Evolutionary conservation across 1,140 invertebrate species (phyloP).

Genomic region (Ceratoteleas bidentatus): DNA sequence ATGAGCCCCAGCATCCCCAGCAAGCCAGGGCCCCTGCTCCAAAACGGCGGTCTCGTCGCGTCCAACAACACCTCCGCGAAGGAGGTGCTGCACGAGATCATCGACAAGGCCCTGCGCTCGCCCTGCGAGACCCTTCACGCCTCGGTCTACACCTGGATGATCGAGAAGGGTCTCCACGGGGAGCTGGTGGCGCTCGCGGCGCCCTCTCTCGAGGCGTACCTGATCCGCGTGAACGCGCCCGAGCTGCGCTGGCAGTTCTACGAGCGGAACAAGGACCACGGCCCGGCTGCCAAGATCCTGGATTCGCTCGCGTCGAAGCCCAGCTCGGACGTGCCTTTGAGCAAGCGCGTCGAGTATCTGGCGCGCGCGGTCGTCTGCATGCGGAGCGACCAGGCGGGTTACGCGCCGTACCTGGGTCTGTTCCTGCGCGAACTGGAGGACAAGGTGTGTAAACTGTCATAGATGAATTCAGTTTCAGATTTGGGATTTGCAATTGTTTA

Average conservation of each 20-base stretch:
- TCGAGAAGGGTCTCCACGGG: slow-evolving; percentile 88
- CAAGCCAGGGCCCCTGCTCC: slow-evolving; percentile 72
- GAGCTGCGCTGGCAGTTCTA: slow-evolving; percentile 98
- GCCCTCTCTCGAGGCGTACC: slow-evolving; percentile 90
- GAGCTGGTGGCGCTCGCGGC: slow-evolving; percentile 90
- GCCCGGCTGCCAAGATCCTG: slow-evolving; percentile 95
- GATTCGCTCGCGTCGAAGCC: slow-evolving; percentile 92
- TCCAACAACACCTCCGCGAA: slow-evolving; percentile 72
- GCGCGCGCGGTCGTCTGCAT: slow-evolving; percentile 97
- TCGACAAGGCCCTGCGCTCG: slow-evolving; percentile 79
- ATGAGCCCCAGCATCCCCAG: slow-evolving; percentile 77
- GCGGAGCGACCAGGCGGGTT: slow-evolving; percentile 91
- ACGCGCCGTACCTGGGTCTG: slow-evolving; percentile 89
- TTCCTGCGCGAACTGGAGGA: slow-evolving; percentile 96
- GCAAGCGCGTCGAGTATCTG: slow-evolving; percentile 93
- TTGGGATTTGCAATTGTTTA: no score
- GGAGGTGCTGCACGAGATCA: slow-evolving; percentile 79
- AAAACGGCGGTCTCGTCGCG: slow-evolving; percentile 65
- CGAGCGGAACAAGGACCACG: slow-evolving; percentile 94
- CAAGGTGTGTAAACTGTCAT: slow-evolving; percentile 88
- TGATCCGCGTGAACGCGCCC: slow-evolving; percentile 87
- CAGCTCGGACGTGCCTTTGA: slow-evolving; percentile 86
- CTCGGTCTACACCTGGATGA: slow-evolving; percentile 96
- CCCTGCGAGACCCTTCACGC: slow-evolving; percentile 95
- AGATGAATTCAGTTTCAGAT: no score